Percentiles rank a stretch among this genome's conserved stretches.
These are phyloP conservation scores for Thyatira batis DNA, from an alignment of 2,888 invertebrate genomes.

Conservation along the genomic window DNA sequence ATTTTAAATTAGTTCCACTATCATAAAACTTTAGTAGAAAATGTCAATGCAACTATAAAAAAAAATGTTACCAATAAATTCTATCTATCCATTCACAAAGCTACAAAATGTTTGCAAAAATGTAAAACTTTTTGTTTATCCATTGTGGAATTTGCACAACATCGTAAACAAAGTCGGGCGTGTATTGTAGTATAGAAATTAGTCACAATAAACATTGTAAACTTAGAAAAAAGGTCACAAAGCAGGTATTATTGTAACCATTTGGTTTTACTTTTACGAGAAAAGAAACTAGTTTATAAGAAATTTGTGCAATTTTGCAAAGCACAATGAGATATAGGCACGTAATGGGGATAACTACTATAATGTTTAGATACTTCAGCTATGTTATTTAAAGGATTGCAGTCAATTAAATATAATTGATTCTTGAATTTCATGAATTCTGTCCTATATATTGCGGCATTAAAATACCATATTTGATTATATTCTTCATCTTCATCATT, in stretches of 20 bases:
- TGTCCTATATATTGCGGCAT: no score
- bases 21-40: background rate
- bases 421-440: no score
- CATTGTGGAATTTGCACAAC: background rate
- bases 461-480: no score
- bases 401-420: no score
- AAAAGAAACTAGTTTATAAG: background rate
- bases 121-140: background rate
- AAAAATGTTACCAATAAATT: background rate
- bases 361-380: no score
- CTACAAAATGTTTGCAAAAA: background rate
- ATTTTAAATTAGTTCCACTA: background rate
- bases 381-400: no score
- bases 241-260: background rate
- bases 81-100: background rate
- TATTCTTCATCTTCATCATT: no score
- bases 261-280: background rate
- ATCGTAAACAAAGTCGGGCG: background rate
- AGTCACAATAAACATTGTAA: background rate
- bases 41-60: background rate
- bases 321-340: no score
- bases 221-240: background rate
- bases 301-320: no score
- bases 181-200: background rate
- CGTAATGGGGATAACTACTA: no score